Base-by-base conservation (phyloP, 2,888 invertebrate genomes). In the Eupeodes latifasciatus region DNA sequence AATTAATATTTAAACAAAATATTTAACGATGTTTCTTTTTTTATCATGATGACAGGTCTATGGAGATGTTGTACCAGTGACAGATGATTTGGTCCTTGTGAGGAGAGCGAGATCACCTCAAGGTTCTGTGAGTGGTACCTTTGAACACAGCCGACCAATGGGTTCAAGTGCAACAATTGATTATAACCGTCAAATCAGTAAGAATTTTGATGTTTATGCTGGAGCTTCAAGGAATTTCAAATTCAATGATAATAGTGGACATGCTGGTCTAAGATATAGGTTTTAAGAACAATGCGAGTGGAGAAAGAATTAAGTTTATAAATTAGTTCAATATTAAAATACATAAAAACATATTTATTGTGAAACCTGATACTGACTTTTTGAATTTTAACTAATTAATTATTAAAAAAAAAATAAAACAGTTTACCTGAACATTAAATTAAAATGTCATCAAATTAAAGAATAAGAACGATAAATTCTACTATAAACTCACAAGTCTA, bases 171-270 rank as follows among this genome's bases (percentile, higher is more conserved):
- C 76, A 0, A 12, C n/a, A 1, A 40, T 76, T 14, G 76, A 55
- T 19, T 77, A 77, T 16, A 67, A 53, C 5, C 67, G 19, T 4
- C 59, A 11, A 5, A 4, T 77, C 0, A 59, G 47, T 14, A 67
- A 67, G 10, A 67, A 77, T 4, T 67, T 66, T n/a, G 77, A 67
- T 5, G 67, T 36, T 3, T 77, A 36, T 5, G 77, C 40, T 19
- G 57, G 59, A 14, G 78, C 69, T 19, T 59, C 67, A 11, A 69
- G 78, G 10, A 67, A 78, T 14, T 78, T 78, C 5, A 78, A 19
- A n/a, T 49, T 34, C 59, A 78, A 78, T 6, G 78, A 78, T 12
- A 78, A 78, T 19, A 47, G 49, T 16, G 78, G 36, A 2, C 78
- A 78, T 40, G 78, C 34, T 49, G 78, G 78, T 2, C 4, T 78